Conservation (phyloP, 2,113 vertebrate genomes). For the Xyrauchen texanus region DNA sequence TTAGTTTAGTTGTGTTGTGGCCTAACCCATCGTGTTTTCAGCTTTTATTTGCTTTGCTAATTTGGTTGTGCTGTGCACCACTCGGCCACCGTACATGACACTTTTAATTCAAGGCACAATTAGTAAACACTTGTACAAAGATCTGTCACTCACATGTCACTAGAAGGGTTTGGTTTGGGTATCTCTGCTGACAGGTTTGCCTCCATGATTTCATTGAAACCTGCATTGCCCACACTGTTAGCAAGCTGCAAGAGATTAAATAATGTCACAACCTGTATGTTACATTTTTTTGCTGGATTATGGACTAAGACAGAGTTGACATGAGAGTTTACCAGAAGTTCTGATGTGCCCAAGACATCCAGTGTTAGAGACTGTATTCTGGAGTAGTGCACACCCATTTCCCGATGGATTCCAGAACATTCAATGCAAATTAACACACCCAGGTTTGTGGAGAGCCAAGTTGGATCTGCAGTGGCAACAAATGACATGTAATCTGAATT, state of each 20-base stretch:
- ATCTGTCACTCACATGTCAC: constrained; percentile 87
- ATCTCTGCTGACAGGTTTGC: constrained; percentile 79
- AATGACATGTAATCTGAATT: background rate
- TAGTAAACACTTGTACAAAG: no score
- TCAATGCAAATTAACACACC: constrained; percentile 96
- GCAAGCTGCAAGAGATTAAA: constrained; percentile 79
- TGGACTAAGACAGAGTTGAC: constrained; percentile 8
- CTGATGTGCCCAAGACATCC: constrained; percentile 93
- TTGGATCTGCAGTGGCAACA: constrained; percentile 79
- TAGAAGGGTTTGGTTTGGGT: constrained; percentile 84
- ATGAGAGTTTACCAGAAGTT: constrained; percentile 85
- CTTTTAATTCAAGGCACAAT: no score
- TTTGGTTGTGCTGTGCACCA: no score
- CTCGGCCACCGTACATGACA: no score
- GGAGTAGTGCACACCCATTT: constrained; percentile 96
- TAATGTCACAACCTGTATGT: background rate
- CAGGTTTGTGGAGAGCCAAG: constrained; percentile 96
- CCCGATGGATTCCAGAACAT: constrained; percentile 96
- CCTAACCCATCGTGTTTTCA: no score
- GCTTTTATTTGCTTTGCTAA: no score
- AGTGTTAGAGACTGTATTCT: constrained; percentile 96
- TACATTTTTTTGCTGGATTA: background rate
- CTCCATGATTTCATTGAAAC: constrained; percentile 97
- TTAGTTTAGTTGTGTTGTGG: no score
- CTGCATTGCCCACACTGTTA: constrained; percentile 95